Conservation (phyloP, 2,113 vertebrate species). For the Ciconia stormi region DNA sequence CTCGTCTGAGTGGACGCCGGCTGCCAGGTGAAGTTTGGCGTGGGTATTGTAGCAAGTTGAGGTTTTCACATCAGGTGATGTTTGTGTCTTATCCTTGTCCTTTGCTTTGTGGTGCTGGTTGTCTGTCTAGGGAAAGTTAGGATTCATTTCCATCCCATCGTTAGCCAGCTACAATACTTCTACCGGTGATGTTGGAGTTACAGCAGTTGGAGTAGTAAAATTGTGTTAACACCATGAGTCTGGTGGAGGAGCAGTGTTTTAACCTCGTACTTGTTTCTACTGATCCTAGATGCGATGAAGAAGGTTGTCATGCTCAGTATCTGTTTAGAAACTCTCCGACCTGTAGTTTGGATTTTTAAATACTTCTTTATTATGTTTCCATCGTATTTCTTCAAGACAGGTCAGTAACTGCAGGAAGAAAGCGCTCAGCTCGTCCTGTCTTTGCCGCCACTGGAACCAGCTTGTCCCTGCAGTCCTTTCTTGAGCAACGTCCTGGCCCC, state of each 20-base stretch:
- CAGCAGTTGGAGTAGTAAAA: not conserved
- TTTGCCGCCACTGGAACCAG: not conserved
- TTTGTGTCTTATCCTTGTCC: not conserved
- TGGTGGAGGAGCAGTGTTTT: not conserved
- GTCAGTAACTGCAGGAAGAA: not conserved
- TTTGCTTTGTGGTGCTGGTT: not conserved
- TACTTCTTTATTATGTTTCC: not conserved
- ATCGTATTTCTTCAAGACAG: not conserved
- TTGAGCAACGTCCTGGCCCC: not conserved
- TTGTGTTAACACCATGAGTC: not conserved
- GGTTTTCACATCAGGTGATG: not conserved
- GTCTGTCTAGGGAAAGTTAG: not conserved
- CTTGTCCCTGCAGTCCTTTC: not conserved
- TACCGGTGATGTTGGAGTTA: not conserved
- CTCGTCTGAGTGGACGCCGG: not conserved
- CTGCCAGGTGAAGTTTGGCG: not conserved
- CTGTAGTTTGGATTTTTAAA: not conserved
- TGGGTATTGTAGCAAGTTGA: not conserved
- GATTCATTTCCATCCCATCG: not conserved
- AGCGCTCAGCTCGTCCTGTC: not conserved
- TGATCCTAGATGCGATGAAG: not conserved
- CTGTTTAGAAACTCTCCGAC: not conserved
- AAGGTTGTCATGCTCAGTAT: fast-evolving
- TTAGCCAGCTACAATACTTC: not conserved
- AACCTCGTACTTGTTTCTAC: not conserved